phyloP scores from a whole-genome alignment of 2,888 invertebrate genomes.

The Lepidochitona cinerea region DNA sequence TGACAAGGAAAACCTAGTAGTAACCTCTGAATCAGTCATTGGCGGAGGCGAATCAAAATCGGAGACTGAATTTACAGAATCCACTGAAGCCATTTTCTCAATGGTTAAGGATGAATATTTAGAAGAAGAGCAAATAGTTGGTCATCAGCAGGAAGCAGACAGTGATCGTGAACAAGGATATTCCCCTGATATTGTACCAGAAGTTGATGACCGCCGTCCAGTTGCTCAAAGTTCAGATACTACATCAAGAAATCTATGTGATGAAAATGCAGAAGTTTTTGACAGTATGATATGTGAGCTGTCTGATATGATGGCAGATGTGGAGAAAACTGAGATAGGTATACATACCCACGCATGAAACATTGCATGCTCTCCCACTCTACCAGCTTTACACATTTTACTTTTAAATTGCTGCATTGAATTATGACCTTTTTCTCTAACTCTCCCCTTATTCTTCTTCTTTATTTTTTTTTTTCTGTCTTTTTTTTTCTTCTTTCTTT shows the following conservation, averaged over 20 bases:
- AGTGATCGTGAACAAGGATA: too few species aligned
- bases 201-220: background rate
- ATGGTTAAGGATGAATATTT: too few species aligned
- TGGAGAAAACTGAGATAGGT: constrained; percentile 1
- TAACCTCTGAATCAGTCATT: too few species aligned
- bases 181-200: too few species aligned
- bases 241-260: background rate
- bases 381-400: background rate
- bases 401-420: background rate
- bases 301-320: background rate
- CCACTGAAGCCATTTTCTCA: background rate
- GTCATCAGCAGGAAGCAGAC: too few species aligned
- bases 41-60: background rate
- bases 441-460: background rate
- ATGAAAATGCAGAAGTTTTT: background rate
- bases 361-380: background rate
- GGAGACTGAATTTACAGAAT: background rate
- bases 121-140: too few species aligned
- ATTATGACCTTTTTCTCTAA: background rate
- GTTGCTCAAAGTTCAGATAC: background rate
- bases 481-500: background rate
- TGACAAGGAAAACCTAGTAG: too few species aligned
- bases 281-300: background rate
- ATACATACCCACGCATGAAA: background rate
- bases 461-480: background rate